A percentile compares a stretch with the other conserved stretches of the same genome.
These are phyloP conservation scores for Teleogryllus oceanicus DNA, from an alignment of 2,888 invertebrate genomes.

Conservation along the genomic window DNA sequence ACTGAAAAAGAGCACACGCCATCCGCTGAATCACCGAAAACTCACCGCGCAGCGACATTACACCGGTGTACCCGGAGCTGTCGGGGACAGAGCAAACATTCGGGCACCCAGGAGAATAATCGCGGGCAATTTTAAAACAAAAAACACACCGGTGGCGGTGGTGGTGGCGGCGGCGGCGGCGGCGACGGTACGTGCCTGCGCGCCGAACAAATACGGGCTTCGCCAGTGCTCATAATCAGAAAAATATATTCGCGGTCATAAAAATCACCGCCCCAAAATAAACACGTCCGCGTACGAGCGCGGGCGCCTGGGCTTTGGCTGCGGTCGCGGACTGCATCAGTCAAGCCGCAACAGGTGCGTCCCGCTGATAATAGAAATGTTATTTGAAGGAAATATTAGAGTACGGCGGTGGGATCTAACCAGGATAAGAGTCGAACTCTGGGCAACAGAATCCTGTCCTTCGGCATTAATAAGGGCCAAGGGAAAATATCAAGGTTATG, in stretches of 20 bases:
- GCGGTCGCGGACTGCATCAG: not conserved
- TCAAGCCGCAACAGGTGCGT: conserved; percentile 29
- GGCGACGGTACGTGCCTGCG: not conserved
- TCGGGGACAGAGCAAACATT: not conserved
- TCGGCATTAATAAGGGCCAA: no score
- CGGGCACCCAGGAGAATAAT: not conserved
- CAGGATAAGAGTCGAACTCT: no score
- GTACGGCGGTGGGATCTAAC: not conserved
- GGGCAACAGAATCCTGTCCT: no score
- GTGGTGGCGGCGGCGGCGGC: not conserved
- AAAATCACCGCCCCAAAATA: not conserved
- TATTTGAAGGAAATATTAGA: conserved; percentile 25
- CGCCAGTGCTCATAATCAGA: not conserved
- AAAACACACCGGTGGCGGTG: not conserved
- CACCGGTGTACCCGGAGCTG: no score
- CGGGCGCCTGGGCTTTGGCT: not conserved
- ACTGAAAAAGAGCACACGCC: no score
- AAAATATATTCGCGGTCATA: conserved; percentile 1
- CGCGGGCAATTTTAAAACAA: not conserved
- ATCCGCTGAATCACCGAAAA: no score
- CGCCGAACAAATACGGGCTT: not conserved
- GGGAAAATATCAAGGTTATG: no score
- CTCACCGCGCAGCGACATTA: not conserved
- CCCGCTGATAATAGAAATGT: conserved; percentile 27
- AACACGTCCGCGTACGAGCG: not conserved